A percentile compares a stretch with the other conserved stretches of the same genome.
phyloP scores from a whole-genome alignment of 2,113 vertebrate genomes.

The Recurvirostra avosetta region DNA sequence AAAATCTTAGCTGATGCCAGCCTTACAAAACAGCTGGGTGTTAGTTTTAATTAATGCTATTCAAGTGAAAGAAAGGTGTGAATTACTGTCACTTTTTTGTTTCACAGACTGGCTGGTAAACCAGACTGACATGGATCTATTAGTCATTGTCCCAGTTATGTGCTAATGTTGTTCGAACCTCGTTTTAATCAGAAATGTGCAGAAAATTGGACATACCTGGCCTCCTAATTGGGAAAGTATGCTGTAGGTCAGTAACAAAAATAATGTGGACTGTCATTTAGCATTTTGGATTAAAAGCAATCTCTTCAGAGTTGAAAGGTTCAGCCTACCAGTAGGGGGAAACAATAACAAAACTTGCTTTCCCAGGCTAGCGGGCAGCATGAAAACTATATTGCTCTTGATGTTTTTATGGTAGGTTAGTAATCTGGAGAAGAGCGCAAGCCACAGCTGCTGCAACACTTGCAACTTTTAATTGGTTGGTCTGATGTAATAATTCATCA shows the following conservation, averaged over 20 bases:
- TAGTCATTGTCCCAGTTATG: background rate
- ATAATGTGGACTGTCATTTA: background rate
- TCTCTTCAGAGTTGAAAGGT: background rate
- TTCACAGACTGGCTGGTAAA: background rate
- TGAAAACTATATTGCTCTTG: background rate
- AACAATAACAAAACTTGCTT: background rate
- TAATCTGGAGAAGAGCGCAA: background rate
- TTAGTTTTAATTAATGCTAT: background rate
- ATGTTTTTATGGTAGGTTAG: background rate
- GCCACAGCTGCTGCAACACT: background rate
- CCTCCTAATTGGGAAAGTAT: background rate
- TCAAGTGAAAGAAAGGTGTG: background rate
- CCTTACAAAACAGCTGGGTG: background rate
- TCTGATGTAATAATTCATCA: background rate
- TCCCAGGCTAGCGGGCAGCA: background rate
- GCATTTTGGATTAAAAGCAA: background rate
- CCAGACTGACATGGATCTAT: background rate
- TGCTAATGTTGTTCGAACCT: background rate
- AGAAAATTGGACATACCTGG: background rate
- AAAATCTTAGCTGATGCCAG: background rate
- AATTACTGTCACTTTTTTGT: background rate
- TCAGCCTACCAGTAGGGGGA: background rate
- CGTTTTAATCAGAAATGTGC: background rate
- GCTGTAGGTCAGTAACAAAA: accelerated
- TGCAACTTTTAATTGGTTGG: background rate